Conservation (phyloP, 1,140 invertebrate genomes). For the Steinernema feltiae region DNA sequence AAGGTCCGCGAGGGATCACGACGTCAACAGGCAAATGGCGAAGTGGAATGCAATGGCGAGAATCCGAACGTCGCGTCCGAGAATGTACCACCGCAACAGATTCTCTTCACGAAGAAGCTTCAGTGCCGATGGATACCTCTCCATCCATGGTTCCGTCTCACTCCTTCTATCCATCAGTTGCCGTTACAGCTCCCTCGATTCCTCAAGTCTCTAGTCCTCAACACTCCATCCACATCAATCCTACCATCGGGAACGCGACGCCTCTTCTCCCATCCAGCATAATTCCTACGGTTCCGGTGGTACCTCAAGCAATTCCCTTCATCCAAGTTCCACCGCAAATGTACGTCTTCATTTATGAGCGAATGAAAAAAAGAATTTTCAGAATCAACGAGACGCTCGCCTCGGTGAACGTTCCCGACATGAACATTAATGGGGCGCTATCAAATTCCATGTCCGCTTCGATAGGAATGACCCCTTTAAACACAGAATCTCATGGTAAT, state of each 20-base stretch:
- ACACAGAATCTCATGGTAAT: not conserved
- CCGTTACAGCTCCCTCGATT: too few relatives aligned
- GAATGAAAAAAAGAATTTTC: too few relatives aligned
- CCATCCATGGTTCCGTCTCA: too few relatives aligned
- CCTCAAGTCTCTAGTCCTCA: slow-evolving; percentile 3
- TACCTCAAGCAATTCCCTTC: not conserved
- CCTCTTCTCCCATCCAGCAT: not conserved
- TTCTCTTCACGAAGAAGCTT: slow-evolving; percentile 23
- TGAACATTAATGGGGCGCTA: slow-evolving; percentile 34
- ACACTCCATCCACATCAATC: not conserved
- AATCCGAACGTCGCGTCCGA: slow-evolving; percentile 8
- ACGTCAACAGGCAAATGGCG: slow-evolving; percentile 43
- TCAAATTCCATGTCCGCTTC: not conserved
- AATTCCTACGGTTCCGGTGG: not conserved
- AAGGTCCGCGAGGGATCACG: slow-evolving; percentile 61
- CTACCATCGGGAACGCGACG: not conserved
- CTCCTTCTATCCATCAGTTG: too few relatives aligned
- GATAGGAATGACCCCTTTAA: not conserved
- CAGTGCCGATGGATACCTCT: slow-evolving; percentile 29
- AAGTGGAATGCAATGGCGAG: too few relatives aligned
- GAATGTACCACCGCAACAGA: too few relatives aligned
- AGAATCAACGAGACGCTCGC: not conserved
- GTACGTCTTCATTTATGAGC: not conserved
- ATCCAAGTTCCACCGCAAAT: not conserved
- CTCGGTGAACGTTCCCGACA: not conserved